Percentiles rank a stretch among this genome's conserved stretches.
Evolutionary conservation across 2,888 invertebrate species (phyloP).

Genomic region (Ochlodes sylvanus): DNA sequence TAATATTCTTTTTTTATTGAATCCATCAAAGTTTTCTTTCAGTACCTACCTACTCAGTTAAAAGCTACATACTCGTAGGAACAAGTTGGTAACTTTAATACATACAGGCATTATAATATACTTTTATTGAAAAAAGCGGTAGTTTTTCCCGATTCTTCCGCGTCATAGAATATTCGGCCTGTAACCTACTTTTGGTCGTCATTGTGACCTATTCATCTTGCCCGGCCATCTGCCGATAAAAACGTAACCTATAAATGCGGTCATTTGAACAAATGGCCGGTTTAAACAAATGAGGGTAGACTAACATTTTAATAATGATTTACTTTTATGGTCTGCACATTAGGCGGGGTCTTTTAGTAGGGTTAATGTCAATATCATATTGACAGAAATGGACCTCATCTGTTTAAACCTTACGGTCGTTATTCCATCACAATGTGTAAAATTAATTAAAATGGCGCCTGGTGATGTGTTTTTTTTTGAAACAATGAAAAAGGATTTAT

Average conservation of each 20-base stretch:
- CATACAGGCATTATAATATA: neutral
- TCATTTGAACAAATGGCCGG: slow-evolving; percentile 29
- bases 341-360: slow-evolving; percentile 8
- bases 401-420: neutral
- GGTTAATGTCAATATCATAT: slow-evolving; percentile 21
- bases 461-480: too few relatives aligned
- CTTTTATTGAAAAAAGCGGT: slow-evolving; percentile 13
- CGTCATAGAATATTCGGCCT: slow-evolving; percentile 17
- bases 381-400: neutral
- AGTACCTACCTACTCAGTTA: too few relatives aligned
- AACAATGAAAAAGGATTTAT: too few relatives aligned
- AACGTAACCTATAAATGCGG: slow-evolving; percentile 30
- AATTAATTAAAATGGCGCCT: too few relatives aligned
- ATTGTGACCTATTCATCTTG: slow-evolving; percentile 26
- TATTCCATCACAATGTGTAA: too few relatives aligned
- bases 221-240: slow-evolving; percentile 30
- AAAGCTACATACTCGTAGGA: too few relatives aligned
- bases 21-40: too few relatives aligned
- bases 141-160: slow-evolving; percentile 16
- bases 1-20: too few relatives aligned
- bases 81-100: neutral
- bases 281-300: slow-evolving; percentile 35
- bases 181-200: slow-evolving; percentile 19
- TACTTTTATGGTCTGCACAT: slow-evolving; percentile 26
- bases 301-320: slow-evolving; percentile 35